Conservation (phyloP, 1,140 invertebrate species). For the Drosophila suzukii region DNA sequence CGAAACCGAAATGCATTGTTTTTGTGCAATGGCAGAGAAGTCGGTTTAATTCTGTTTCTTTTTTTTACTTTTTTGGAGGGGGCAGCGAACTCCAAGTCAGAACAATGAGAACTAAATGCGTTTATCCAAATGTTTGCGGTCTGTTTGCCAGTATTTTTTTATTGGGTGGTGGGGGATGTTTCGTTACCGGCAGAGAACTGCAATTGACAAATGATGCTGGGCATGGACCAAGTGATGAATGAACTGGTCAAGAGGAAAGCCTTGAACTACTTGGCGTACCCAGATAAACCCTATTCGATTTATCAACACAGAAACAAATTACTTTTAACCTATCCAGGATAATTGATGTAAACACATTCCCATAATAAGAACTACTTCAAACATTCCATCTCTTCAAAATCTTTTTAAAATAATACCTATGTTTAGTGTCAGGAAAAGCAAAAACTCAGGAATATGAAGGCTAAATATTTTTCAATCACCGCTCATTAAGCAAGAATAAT, state of each 20-base stretch:
- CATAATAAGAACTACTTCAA: too few relatives aligned
- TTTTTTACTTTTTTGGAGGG: slow-evolving; percentile 1
- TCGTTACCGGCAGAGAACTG: slow-evolving; percentile 8
- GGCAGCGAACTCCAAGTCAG: slow-evolving; percentile 21
- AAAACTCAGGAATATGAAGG: neutral
- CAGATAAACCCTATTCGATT: neutral
- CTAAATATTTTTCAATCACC: neutral
- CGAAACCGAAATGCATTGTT: slow-evolving; percentile 39
- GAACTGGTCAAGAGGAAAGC: slow-evolving; percentile 20
- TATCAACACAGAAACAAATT: too few relatives aligned
- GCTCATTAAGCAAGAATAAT: neutral
- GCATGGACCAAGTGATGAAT: slow-evolving; percentile 21
- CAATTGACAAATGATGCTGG: slow-evolving; percentile 41
- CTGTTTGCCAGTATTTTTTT: slow-evolving; percentile 50
- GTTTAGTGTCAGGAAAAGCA: too few relatives aligned
- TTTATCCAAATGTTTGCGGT: slow-evolving; percentile 69
- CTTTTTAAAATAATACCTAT: too few relatives aligned
- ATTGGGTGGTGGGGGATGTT: slow-evolving; percentile 1
- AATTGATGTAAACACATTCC: too few relatives aligned
- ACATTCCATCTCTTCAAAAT: too few relatives aligned
- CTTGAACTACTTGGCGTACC: slow-evolving; percentile 30
- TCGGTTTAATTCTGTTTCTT: neutral
- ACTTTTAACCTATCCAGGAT: too few relatives aligned
- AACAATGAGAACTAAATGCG: slow-evolving; percentile 60
- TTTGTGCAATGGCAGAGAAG: slow-evolving; percentile 45